Evolutionary conservation across 2,888 invertebrate species (phyloP), one percentile per base, ranked within the genome.

Genomic region (Platynereis dumerilii): DNA sequence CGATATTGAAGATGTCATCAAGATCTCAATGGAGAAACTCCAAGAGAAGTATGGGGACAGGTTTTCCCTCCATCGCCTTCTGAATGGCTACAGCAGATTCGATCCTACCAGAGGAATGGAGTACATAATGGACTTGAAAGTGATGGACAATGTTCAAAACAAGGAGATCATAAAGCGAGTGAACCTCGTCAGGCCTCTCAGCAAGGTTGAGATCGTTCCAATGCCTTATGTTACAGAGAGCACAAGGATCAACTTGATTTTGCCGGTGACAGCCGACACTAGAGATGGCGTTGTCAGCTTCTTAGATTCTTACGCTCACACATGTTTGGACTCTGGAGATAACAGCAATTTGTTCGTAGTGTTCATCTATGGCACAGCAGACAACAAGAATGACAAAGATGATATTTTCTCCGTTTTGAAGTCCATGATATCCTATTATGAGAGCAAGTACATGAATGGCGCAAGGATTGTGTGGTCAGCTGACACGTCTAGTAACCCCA

Each of bases 141-240:
- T 84, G 34, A 58, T 69, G 2, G 76, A 79, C 63, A 61, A 65
- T n/a, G 61, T 68, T 1, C 65, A 70, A 17, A 69, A 69, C 10
- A 54, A 53, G 10, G 72, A 74, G 39, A 67, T 74, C 2, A 67
- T 77, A 56, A 77, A 80, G 63, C 89, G 92, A 76, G 88, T 94
- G 72, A 91, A 94, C 86, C 88, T 92, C 48, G 90, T 91, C 60
- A 92, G 96, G 72, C 91, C 93, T 17, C 86, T 97, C 64, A 94
- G 94, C 20, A 89, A 90, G 66, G 92, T 94, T 10, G 94, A 96
- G 80, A 89, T 97, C 66, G 88, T 96, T 45, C 91, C 92, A 1
- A 92, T 94, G 81, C 96, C 96, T 0, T 97, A 96, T 85, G 96
- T 97, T 0, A 97, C 96, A 0, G 97, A 98, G 87, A 93, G 91